phyloP scores from a whole-genome alignment of 1,140 invertebrate species.

The Lucilia sericata region DNA sequence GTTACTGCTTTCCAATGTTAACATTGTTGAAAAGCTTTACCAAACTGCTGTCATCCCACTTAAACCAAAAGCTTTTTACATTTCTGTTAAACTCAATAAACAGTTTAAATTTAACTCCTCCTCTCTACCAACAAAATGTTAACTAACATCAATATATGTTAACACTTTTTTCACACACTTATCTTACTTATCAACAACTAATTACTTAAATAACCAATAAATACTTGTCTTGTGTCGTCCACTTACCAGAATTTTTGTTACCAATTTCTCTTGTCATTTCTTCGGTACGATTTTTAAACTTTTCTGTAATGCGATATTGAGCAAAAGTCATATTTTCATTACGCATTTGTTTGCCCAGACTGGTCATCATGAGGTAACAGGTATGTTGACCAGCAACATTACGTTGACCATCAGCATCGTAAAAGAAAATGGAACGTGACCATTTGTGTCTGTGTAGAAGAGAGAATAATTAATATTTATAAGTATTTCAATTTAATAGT shows the following conservation, averaged over 20 bases:
- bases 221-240: neutral
- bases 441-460: constrained; percentile 69
- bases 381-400: constrained; percentile 68
- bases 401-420: constrained; percentile 69
- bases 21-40: neutral
- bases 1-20: neutral
- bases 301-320: constrained; percentile 59
- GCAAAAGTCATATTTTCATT: constrained; percentile 65
- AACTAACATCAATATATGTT: neutral
- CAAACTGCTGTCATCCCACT: no score
- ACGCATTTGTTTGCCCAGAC: constrained; percentile 64
- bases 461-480: neutral
- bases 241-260: constrained; percentile 70
- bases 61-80: no score
- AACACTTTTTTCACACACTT: no score
- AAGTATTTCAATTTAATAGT: neutral
- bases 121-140: neutral
- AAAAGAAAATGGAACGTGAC: constrained; percentile 69
- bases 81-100: no score
- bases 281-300: constrained; percentile 58
- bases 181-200: neutral
- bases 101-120: neutral
- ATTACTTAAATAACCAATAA: neutral
- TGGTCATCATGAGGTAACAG: constrained; percentile 67
- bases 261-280: constrained; percentile 69